phyloP scores from a whole-genome alignment of 2,797 vertebrate species.

The Pipistrellus nathusii region DNA sequence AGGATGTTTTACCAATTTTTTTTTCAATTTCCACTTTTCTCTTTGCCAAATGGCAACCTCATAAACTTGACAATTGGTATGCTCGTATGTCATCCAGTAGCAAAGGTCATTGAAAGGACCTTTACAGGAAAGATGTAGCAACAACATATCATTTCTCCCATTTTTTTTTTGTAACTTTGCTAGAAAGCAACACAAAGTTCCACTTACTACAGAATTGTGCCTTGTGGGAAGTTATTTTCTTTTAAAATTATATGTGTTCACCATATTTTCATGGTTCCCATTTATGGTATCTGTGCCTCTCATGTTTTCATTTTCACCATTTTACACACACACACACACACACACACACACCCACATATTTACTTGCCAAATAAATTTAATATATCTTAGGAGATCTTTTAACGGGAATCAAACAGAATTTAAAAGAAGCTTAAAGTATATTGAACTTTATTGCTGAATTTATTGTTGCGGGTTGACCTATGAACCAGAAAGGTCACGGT shows the following conservation, averaged over 20 bases:
- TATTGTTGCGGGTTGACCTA: background rate
- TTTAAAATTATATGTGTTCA: background rate
- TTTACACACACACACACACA: background rate
- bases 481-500: too few relatives aligned
- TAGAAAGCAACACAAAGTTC: background rate
- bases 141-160: background rate
- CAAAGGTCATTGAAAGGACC: background rate
- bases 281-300: background rate
- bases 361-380: background rate
- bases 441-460: background rate
- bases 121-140: background rate
- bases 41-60: background rate
- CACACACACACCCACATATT: background rate
- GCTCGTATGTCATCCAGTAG: background rate
- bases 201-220: background rate
- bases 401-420: background rate
- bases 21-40: conserved; percentile 6
- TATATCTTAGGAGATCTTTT: background rate
- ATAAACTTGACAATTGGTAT: background rate
- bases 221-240: background rate
- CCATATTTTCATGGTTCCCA: background rate
- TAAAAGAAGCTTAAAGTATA: background rate
- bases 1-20: background rate
- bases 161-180: background rate
- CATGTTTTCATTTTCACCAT: background rate